phyloP scores from a whole-genome alignment of 2,888 invertebrate species.

The Epirrhoe tristata region DNA sequence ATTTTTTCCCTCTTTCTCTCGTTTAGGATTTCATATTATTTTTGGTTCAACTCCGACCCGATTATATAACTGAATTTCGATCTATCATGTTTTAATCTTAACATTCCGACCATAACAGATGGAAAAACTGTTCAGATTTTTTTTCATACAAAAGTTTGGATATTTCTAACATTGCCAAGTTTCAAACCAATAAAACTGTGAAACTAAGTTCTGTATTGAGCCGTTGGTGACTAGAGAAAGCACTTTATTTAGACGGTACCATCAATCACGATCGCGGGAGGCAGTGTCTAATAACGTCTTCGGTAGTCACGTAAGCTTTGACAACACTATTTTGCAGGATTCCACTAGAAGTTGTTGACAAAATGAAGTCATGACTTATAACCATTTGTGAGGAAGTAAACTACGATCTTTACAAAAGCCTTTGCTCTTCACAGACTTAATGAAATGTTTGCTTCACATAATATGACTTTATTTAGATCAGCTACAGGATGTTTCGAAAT shows the following conservation, averaged over 20 bases:
- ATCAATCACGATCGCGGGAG: slow-evolving; percentile 56
- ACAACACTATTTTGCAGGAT: slow-evolving; percentile 12
- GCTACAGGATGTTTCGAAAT: no score
- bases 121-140: not conserved
- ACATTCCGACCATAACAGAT: not conserved
- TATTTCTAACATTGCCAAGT: slow-evolving; percentile 1
- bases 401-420: not conserved
- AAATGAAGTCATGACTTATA: not conserved
- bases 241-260: slow-evolving; percentile 46
- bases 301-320: slow-evolving; percentile 21
- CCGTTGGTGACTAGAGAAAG: slow-evolving; percentile 38
- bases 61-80: no score
- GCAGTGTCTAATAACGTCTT: slow-evolving; percentile 25
- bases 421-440: not conserved
- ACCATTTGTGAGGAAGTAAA: not conserved
- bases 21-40: no score
- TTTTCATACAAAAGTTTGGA: not conserved
- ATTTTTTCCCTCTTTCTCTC: no score
- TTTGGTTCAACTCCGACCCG: no score
- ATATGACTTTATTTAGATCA: no score
- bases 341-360: slow-evolving; percentile 5
- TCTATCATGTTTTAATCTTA: no score
- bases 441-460: no score
- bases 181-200: slow-evolving; percentile 17
- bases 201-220: slow-evolving; percentile 31